Evolutionary conservation across 2,113 vertebrate species (phyloP).

Genomic region (Triplophysa tibetana): DNA sequence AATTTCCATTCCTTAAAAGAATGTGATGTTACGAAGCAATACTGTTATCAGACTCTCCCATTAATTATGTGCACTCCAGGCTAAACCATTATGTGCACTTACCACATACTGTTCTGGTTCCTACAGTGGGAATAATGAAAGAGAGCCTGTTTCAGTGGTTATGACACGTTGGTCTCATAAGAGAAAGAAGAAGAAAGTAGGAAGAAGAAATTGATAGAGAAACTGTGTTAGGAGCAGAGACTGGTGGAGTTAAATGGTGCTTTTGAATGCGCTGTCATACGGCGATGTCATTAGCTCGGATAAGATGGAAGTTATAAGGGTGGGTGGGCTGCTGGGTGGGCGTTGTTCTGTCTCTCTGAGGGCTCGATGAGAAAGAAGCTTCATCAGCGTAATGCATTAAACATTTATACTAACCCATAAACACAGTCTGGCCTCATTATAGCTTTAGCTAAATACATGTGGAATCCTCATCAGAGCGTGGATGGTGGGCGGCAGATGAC

Average conservation of each 20-base stretch:
- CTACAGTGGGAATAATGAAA: conserved; percentile 62
- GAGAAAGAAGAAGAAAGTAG: conserved; percentile 40
- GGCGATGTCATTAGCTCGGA: conserved; percentile 70
- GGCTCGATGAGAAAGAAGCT: conserved; percentile 34
- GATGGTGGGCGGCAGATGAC: neutral
- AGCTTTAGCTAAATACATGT: conserved; percentile 30
- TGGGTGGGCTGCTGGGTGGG: conserved; percentile 41
- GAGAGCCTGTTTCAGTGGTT: conserved; percentile 61
- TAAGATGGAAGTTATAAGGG: conserved; percentile 45
- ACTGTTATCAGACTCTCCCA: conserved; percentile 66
- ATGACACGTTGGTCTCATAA: conserved; percentile 51
- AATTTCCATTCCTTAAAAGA: conserved; percentile 59
- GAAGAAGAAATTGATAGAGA: conserved; percentile 54
- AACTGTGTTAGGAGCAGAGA: conserved; percentile 47
- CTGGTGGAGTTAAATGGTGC: conserved; percentile 71
- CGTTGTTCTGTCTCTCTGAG: conserved; percentile 32
- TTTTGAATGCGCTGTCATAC: conserved; percentile 71
- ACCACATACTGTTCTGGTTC: conserved; percentile 44
- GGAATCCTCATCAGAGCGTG: neutral
- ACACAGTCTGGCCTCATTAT: conserved; percentile 61
- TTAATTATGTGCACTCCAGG: conserved; percentile 63
- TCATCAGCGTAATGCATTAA: conserved; percentile 75
- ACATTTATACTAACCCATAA: conserved; percentile 79
- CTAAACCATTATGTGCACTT: conserved; percentile 62
- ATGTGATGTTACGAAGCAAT: conserved; percentile 57